Evolutionary conservation across 2,797 vertebrate species (phyloP), one percentile per base, ranked within the genome.

Genomic region (Enteromius paludinosus): DNA sequence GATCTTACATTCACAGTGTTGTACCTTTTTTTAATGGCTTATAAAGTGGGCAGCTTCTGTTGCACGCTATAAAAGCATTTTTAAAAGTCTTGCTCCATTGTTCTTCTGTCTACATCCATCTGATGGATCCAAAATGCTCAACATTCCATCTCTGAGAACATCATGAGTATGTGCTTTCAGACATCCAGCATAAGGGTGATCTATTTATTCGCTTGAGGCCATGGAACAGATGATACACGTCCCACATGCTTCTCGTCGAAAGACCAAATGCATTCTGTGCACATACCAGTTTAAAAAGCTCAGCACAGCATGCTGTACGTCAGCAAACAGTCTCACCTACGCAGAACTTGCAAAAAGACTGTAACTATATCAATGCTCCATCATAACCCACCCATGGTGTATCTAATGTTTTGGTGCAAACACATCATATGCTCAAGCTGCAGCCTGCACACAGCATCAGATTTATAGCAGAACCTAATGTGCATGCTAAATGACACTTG

Each of bases 361-460:
- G 84, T 75, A 20, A 84, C 87, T 88, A 81, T 83, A 84, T 75
- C 41, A 61, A 87, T 79, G 72, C 79, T 28, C 45, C 83, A 73
- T 82, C 73, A 74, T 78, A 80, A 86, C 78, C 80, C 61, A 85
- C 81, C 82, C 82, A 64, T 9, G 82, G 87, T 81, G 74, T 43
- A 77, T 61, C 52, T 79, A 47, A 81, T 70, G 25, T 70, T 69
- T 76, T 65, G 76, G 38, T 56, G n/a, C 25, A 82, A 61, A 75
- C 74, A 76, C 65, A 65, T 78, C 66, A 65, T 41, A 30, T 28
- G 84, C 62, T 80, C 62, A 82, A 43, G 33, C 66, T 70, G 43
- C 45, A 49, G 69, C 64, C 64, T 74, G 72, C 71, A 62, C 66
- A 83, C 33, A 73, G 68, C 52, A 69, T 43, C 52, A 61, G 61